Percentiles rank a stretch among this genome's conserved stretches.
Evolutionary conservation across 2,888 invertebrate genomes (phyloP).

Genomic region (Mesorhabditis spiculigera): DNA sequence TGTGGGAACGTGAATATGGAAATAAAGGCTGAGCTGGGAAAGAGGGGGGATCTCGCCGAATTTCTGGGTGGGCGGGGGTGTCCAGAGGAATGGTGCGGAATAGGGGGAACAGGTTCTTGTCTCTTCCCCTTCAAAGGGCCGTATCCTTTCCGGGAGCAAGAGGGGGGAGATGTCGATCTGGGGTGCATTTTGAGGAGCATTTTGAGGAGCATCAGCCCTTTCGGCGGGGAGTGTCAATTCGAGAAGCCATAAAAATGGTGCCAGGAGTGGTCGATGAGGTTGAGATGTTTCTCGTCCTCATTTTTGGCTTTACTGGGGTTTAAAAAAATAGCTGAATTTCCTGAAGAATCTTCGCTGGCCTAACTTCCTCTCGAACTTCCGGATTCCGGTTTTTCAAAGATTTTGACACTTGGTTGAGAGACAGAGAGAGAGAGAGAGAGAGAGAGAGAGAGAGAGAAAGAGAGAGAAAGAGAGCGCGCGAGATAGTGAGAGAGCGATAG

Average conservation of each 20-base stretch:
- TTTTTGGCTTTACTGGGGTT: conserved; percentile 17
- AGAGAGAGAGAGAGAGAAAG: background rate
- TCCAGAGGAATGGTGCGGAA: conserved; percentile 4
- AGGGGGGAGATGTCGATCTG: too few relatives aligned
- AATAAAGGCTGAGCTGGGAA: conserved; percentile 7
- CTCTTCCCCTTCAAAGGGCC: conserved; percentile 9
- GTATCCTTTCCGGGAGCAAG: background rate
- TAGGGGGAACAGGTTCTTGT: background rate
- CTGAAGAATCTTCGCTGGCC: conserved; percentile 19
- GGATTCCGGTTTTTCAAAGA: background rate
- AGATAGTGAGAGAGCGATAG: conserved; percentile 5
- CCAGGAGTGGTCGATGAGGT: background rate
- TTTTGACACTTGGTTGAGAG: background rate
- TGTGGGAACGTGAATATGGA: background rate
- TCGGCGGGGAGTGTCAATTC: conserved; percentile 9
- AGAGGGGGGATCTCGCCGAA: background rate
- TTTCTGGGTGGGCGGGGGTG: background rate
- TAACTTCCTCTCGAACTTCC: conserved; percentile 11
- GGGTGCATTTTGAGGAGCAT: too few relatives aligned
- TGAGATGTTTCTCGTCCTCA: conserved; percentile 20
- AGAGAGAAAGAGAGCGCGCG: conserved; percentile 9
- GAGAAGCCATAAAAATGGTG: conserved; percentile 12
- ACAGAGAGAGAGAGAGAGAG: too few relatives aligned
- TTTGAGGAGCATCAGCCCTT: too few relatives aligned
- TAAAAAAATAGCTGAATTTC: conserved; percentile 5